Base-by-base conservation (phyloP, 2,113 vertebrate genomes). In the Cynopterus brachyotis region DNA sequence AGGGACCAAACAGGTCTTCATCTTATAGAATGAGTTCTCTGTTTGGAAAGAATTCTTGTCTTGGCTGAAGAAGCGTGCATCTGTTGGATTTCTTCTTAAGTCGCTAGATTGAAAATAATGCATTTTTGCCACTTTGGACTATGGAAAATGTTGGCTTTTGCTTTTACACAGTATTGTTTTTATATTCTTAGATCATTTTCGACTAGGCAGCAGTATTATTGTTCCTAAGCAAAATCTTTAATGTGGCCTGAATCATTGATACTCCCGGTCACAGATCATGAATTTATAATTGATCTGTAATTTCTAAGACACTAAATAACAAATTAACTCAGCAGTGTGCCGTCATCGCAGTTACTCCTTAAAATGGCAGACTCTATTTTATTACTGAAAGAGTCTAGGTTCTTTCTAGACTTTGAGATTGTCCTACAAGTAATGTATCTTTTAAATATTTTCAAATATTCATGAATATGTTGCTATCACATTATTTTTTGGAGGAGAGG, bases 1-100 rank as follows among this genome's bases (percentile, higher is more conserved):
- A 75, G 91, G 81, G 69, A 82, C 73, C 91, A 42, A 42, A 62
- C 57, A 42, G 35, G 93, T 47, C 84, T 89, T 92, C 86, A 37
- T 94, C 82, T 94, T 50, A 1, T 42, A 32, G 53, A 91, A 94
- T 45, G 72, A 84, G 42, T 24, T 67, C 90, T 92, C 2, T 78
- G 62, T 92, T 95, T 42, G 83, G 87, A 81, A 84, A 53, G 75
- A 70, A 81, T 84, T 69, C 80, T 40, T 53, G 22, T 80, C 87
- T 78, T 83, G 75, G 42, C 35, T 1, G 20, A 91, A 80, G 91
- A 57, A 75, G 53, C n/a, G 53, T 53, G 47, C 17, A 26, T 95
- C 92, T 86, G 66, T 76, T 84, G 47, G 62, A 15, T 88, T 92
- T 88, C 88, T 97, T 87, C 47, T 55, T 60, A 81, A 92, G 84